Percentiles rank a stretch among this genome's conserved stretches.
Conservation (phyloP, 2,888 invertebrate species). For the Gymnoscelis rufifasciata region DNA sequence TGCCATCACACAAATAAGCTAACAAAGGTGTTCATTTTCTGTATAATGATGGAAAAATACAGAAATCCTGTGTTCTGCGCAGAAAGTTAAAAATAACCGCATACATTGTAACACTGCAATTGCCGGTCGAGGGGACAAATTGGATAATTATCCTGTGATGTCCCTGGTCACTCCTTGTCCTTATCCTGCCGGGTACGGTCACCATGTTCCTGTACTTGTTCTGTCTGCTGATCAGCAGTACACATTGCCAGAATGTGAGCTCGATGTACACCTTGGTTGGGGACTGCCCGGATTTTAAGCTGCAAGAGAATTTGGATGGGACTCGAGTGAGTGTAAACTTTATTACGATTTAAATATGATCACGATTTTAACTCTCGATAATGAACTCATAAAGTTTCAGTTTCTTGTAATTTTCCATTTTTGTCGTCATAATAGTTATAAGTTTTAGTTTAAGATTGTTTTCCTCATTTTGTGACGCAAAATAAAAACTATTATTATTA, state of each 20-base stretch:
- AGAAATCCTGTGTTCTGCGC: constrained; percentile 1
- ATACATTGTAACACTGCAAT: constrained; percentile 14
- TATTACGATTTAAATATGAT: no score
- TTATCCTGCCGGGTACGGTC: constrained; percentile 28
- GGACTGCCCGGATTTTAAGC: constrained; percentile 58
- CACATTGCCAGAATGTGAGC: constrained; percentile 19
- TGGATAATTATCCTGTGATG: constrained; percentile 65
- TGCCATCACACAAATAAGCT: no score
- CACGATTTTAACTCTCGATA: no score
- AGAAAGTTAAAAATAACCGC: constrained; percentile 12
- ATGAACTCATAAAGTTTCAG: no score
- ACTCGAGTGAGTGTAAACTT: constrained; percentile 56
- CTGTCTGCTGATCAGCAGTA: constrained; percentile 37
- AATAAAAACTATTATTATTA: no score
- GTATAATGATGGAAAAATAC: no score
- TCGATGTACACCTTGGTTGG: constrained; percentile 51
- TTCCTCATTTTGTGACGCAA: no score
- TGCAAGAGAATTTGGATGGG: constrained; percentile 64
- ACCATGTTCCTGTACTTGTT: constrained; percentile 46
- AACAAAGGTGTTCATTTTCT: no score
- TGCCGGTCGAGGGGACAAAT: constrained; percentile 43
- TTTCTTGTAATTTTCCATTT: no score
- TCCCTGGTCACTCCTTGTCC: constrained; percentile 46
- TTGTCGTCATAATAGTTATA: no score
- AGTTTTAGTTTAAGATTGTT: no score